phyloP scores from a whole-genome alignment of 2,888 invertebrate species.

The Noctua fimbriata region DNA sequence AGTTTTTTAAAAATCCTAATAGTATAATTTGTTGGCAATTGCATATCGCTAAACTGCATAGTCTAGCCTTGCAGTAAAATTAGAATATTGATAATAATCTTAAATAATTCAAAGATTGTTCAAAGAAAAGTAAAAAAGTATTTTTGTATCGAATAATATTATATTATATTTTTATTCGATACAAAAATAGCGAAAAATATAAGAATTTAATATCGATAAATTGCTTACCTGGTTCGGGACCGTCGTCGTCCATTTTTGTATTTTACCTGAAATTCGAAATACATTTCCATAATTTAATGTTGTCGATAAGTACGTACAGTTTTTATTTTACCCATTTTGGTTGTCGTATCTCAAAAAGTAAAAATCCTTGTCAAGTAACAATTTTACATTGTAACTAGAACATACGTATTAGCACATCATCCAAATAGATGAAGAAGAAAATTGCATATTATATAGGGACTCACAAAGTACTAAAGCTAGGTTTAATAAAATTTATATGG shows the following conservation, averaged over 20 bases:
- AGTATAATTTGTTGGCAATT: neutral
- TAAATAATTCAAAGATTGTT: neutral
- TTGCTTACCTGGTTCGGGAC: conserved; percentile 28
- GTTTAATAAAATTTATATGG: too few relatives aligned
- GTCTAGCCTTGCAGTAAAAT: conserved; percentile 9
- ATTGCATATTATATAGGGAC: too few relatives aligned
- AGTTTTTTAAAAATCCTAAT: too few relatives aligned
- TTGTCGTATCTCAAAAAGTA: too few relatives aligned
- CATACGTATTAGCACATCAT: too few relatives aligned
- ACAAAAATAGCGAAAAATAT: neutral
- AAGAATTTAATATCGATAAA: conserved; percentile 6
- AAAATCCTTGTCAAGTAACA: too few relatives aligned
- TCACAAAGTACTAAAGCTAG: too few relatives aligned
- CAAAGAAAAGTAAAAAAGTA: too few relatives aligned
- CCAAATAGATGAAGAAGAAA: too few relatives aligned
- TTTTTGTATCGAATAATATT: too few relatives aligned
- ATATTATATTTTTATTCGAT: neutral
- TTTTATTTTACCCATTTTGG: too few relatives aligned
- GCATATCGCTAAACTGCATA: neutral
- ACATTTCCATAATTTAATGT: neutral
- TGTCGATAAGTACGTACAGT: neutral
- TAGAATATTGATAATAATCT: neutral
- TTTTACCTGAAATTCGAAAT: conserved; percentile 18
- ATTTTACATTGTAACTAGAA: too few relatives aligned
- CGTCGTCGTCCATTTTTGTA: conserved; percentile 33